phyloP scores from a whole-genome alignment of 2,113 vertebrate species.

The Scortum barcoo region DNA sequence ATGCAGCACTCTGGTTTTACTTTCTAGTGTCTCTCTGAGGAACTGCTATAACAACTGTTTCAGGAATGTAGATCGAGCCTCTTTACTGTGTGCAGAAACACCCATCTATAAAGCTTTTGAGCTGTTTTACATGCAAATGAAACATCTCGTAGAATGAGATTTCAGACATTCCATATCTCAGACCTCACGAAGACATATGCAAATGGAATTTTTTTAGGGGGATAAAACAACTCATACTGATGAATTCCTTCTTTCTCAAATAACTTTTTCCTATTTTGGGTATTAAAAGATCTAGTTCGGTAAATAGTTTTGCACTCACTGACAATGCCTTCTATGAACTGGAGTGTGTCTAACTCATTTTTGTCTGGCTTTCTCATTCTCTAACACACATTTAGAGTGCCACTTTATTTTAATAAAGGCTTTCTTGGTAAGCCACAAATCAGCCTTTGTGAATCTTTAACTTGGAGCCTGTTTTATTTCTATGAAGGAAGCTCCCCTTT shows the following conservation, averaged over 20 bases:
- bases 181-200: not conserved
- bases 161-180: constrained; percentile 29
- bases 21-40: not conserved
- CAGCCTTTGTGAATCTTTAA: not conserved
- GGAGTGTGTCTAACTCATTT: not conserved
- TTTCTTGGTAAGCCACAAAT: constrained; percentile 1
- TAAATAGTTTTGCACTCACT: not conserved
- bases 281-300: not conserved
- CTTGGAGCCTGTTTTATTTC: not conserved
- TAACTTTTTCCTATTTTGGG: constrained; percentile 17
- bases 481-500: not conserved
- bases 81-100: constrained; percentile 43
- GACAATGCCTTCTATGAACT: constrained; percentile 5
- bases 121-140: constrained; percentile 20
- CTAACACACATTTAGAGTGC: not conserved
- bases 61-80: constrained; percentile 44
- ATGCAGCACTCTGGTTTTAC: constrained; percentile 2
- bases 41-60: constrained; percentile 46
- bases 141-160: constrained; percentile 42
- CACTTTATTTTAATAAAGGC: constrained; percentile 5
- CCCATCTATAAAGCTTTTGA: constrained; percentile 42
- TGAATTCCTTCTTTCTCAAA: constrained; percentile 1
- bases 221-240: not conserved
- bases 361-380: not conserved
- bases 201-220: not conserved